Conservation (phyloP, 2,888 invertebrate species). For the Ctena decussata region DNA sequence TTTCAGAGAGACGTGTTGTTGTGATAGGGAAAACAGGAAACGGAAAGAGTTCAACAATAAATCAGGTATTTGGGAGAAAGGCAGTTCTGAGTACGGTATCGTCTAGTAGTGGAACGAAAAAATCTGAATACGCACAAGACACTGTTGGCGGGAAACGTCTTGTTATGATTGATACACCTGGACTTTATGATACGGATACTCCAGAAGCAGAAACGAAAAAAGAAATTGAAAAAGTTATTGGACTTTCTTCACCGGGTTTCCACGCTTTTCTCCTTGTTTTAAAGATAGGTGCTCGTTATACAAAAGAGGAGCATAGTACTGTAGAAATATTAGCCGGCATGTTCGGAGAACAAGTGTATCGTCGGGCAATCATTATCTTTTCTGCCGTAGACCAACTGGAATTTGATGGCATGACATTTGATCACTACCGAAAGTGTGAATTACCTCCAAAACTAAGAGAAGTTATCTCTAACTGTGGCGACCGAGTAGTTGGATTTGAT, state of each 20-base stretch:
- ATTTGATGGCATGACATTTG: not conserved
- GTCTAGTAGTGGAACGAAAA: not conserved
- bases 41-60: conserved; percentile 14
- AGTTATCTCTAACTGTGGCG: too few species aligned
- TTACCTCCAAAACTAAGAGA: not conserved
- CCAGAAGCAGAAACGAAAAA: not conserved
- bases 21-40: conserved; percentile 16
- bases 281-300: too few species aligned
- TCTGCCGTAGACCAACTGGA: not conserved
- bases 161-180: not conserved
- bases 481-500: too few species aligned
- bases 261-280: not conserved
- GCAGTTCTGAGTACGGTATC: not conserved
- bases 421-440: not conserved
- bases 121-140: not conserved
- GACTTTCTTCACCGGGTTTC: not conserved
- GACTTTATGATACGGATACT: not conserved
- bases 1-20: not conserved
- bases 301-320: not conserved
- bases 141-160: not conserved
- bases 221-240: not conserved
- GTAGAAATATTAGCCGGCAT: not conserved
- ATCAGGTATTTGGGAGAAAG: not conserved
- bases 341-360: not conserved
- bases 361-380: not conserved